Conservation (phyloP, 1,140 invertebrate species). For the Belonocnema kinseyi region DNA sequence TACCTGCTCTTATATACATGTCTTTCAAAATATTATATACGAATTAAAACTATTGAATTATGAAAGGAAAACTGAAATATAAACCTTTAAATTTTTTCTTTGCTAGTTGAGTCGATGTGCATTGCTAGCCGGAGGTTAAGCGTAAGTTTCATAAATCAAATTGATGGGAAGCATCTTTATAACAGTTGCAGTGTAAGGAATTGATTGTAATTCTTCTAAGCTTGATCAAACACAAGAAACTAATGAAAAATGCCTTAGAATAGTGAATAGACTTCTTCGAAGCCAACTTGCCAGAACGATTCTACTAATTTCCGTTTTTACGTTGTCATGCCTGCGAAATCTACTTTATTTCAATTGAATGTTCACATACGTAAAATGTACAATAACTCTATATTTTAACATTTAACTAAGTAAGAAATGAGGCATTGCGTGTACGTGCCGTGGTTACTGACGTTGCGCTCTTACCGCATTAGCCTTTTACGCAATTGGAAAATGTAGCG, state of each 20-base stretch:
- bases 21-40: too few species aligned
- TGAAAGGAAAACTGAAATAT: background rate
- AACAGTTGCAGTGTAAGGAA: background rate
- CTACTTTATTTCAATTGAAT: background rate
- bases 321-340: background rate
- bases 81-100: background rate
- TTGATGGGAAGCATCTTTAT: background rate
- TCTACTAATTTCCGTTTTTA: slow-evolving; percentile 1
- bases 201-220: too few species aligned
- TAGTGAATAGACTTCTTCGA: background rate
- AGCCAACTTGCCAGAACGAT: background rate
- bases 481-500: slow-evolving; percentile 4
- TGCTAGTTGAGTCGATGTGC: background rate
- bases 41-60: too few species aligned
- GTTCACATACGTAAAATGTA: background rate
- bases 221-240: too few species aligned
- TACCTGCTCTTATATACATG: too few species aligned
- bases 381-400: slow-evolving; percentile 5
- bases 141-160: background rate
- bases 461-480: slow-evolving; percentile 19
- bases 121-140: background rate
- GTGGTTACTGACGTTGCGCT: slow-evolving; percentile 1
- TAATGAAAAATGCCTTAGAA: background rate
- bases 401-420: background rate
- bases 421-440: background rate